These are phyloP conservation scores for Notiomystis cincta DNA, from an alignment of 2,113 vertebrate species.

Conservation along the genomic window DNA sequence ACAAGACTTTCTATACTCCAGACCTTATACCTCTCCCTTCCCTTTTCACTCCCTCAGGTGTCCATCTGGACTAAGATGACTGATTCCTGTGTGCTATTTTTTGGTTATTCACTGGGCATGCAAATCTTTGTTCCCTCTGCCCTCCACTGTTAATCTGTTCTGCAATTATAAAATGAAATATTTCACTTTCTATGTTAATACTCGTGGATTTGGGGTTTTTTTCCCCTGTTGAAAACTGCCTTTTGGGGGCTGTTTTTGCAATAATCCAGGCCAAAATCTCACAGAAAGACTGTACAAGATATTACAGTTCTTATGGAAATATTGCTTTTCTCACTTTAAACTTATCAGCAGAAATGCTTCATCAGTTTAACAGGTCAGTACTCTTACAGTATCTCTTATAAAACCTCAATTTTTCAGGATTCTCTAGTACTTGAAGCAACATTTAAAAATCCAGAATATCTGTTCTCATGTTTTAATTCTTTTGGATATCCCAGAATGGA, in stretches of 20 bases:
- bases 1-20: background rate
- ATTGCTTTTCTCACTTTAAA: background rate
- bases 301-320: background rate
- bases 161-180: background rate
- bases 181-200: background rate
- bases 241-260: background rate
- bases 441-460: background rate
- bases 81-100: background rate
- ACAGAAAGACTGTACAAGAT: background rate
- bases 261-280: background rate
- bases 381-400: background rate
- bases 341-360: background rate
- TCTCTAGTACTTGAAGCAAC: background rate
- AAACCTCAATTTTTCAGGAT: background rate
- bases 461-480: background rate
- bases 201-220: rapidly evolving
- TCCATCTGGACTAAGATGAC: background rate
- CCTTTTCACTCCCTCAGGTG: background rate
- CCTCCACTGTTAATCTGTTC: rapidly evolving
- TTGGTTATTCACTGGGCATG: background rate
- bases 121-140: background rate
- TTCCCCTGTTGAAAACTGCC: background rate
- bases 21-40: background rate
- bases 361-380: background rate
- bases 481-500: background rate